Evolutionary conservation across 2,888 invertebrate species (phyloP), one percentile per base, ranked within the genome.

Genomic region (Glomeris marginata): DNA sequence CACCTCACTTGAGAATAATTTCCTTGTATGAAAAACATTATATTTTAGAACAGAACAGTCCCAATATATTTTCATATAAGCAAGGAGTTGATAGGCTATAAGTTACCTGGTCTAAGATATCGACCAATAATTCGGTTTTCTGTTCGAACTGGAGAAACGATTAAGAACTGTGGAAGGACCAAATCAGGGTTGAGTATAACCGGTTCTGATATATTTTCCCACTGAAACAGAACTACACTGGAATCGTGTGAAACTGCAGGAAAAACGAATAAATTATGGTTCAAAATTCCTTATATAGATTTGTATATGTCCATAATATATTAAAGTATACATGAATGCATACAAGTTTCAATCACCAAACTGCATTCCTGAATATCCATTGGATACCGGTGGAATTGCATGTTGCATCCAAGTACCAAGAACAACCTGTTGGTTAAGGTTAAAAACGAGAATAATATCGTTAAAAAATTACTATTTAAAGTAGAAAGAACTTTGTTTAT

Each of bases 361-460:
- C 84, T 83, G 62, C 85, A 85, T 35, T 80, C 77, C 72, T 85
- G 85, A 59, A 84, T 81, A 64, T 86, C 85, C 80, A 84, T 81
- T 21, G 85, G 85, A 63, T 85, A 86, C 47, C 83, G 75, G 64
- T 82, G 81, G 64, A 85, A 85, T 64, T 84, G 83, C 83, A 86
- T 85, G 69, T 84, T 83, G 64, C 85, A 86, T 52, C 84, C 84
- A 48, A 85, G 80, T 58, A 84, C 83, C 0, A 84, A 83, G 62
- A 84, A 83, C 81, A 86, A 82, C 55, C 85, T 71, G 1, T 83
- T 83, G n/a, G n/a, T n/a, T n/a, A n/a, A n/a, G n/a, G n/a, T n/a
- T n/a, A n/a, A n/a, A n/a, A n/a, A n/a, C n/a, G n/a, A n/a, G n/a
- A n/a, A n/a, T n/a, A n/a, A n/a, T n/a, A n/a, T n/a, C n/a, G n/a